Conservation (phyloP, 2,113 vertebrate species). For the Nannospalax galili region DNA sequence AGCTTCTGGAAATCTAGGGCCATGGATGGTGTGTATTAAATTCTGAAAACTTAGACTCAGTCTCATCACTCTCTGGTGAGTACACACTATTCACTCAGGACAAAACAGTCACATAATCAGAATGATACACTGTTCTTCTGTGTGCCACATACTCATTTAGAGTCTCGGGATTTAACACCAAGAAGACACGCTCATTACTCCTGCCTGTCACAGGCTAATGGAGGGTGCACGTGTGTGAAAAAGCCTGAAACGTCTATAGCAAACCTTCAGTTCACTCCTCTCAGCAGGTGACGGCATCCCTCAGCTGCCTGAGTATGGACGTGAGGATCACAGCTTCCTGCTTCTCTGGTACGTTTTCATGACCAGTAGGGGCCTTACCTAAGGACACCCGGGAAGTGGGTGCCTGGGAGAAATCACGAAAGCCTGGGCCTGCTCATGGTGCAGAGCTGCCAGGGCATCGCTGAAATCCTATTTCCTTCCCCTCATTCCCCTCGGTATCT, state of each 20-base stretch:
- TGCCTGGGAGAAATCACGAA: too few species aligned
- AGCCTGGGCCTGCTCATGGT: background rate
- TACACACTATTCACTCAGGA: background rate
- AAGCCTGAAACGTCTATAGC: background rate
- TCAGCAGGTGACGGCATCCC: accelerated
- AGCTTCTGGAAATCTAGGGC: background rate
- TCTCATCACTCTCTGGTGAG: background rate
- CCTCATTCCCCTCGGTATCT: accelerated
- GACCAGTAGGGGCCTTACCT: background rate
- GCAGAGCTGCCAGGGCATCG: background rate
- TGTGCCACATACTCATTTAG: background rate
- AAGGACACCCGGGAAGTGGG: accelerated
- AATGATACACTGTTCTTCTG: background rate
- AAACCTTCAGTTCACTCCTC: background rate
- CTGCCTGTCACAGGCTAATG: background rate
- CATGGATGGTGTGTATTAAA: background rate
- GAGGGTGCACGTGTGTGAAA: background rate
- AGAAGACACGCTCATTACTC: background rate
- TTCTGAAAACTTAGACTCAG: background rate
- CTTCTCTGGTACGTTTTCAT: background rate
- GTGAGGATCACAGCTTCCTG: background rate
- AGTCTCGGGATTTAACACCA: background rate
- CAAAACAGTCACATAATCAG: background rate
- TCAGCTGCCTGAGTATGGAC: background rate
- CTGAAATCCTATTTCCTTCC: accelerated